phyloP scores from a whole-genome alignment of 2,888 invertebrate genomes.

The Cantharis rufa region DNA sequence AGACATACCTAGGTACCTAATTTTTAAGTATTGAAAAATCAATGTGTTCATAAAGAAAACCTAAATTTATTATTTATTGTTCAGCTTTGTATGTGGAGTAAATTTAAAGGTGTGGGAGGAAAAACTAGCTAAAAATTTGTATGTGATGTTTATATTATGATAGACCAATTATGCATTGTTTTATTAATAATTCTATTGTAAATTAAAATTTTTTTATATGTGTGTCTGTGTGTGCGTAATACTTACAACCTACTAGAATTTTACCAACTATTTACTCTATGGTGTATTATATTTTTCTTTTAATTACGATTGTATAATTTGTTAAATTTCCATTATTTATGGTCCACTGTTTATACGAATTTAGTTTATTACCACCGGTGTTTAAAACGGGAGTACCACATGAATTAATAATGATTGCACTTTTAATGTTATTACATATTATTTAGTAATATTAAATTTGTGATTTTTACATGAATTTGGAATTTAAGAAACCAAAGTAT shows the following conservation, averaged over 20 bases:
- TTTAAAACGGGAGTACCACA: background rate
- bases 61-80: background rate
- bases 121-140: background rate
- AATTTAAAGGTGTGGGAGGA: background rate
- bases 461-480: background rate
- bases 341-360: background rate
- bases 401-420: background rate
- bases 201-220: background rate
- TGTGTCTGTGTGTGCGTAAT: background rate
- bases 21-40: background rate
- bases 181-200: background rate
- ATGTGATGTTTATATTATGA: background rate
- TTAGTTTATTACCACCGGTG: background rate
- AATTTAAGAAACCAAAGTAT: background rate
- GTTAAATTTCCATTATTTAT: background rate
- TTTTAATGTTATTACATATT: background rate
- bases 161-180: background rate
- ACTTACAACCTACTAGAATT: background rate
- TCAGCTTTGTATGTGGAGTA: background rate
- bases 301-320: background rate
- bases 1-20: background rate
- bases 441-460: background rate
- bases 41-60: background rate
- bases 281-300: background rate
- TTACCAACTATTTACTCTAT: background rate